Evolutionary conservation across 1,140 invertebrate species (phyloP).

Genomic region (Protaetia brevitarsis): DNA sequence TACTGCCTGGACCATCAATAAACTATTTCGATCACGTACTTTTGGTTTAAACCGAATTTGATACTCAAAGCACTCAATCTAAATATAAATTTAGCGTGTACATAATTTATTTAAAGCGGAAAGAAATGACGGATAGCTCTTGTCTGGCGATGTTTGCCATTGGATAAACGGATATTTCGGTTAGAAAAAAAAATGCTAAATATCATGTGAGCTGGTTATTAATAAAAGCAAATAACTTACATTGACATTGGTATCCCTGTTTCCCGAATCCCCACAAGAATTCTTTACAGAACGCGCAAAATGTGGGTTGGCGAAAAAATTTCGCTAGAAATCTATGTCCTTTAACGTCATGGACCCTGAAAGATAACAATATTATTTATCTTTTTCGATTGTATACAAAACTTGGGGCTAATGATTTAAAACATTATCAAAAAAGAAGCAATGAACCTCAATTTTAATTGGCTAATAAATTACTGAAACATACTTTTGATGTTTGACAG

Average conservation of each 20-base stretch:
- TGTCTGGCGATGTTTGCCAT: too few species aligned
- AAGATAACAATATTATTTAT: constrained; percentile 37
- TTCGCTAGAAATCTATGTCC: constrained; percentile 99
- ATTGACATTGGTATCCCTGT: constrained; percentile 97
- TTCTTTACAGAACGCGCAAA: constrained; percentile 97
- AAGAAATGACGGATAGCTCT: too few species aligned
- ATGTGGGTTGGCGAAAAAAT: constrained; percentile 97
- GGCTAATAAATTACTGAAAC: background rate
- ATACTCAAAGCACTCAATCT: background rate
- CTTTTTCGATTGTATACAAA: too few species aligned
- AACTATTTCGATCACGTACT: background rate
- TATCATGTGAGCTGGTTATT: background rate
- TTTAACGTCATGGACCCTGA: constrained; percentile 88
- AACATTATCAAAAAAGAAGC: too few species aligned
- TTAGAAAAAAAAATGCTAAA: background rate
- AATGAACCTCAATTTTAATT: background rate
- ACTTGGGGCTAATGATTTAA: too few species aligned
- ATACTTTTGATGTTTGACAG: constrained; percentile 86
- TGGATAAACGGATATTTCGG: too few species aligned
- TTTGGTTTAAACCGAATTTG: background rate
- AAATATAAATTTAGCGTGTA: background rate
- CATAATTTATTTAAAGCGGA: background rate
- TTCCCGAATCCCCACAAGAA: constrained; percentile 99
- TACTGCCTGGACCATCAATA: background rate
- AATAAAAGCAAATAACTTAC: constrained; percentile 52